phyloP scores from a whole-genome alignment of 2,888 invertebrate genomes.

The Germaria angustata region DNA sequence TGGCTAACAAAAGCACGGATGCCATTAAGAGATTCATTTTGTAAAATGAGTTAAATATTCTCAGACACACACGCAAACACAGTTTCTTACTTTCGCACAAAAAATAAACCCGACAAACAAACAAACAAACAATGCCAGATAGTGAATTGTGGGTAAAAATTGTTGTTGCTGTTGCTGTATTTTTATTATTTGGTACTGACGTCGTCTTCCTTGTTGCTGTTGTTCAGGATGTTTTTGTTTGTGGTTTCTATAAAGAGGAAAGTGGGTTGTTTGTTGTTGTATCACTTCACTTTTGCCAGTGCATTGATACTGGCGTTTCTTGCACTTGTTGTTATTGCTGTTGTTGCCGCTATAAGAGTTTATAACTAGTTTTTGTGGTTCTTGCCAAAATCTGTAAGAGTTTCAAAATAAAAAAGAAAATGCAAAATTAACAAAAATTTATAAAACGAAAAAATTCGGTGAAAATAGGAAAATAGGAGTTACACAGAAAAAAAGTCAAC shows the following conservation, averaged over 20 bases:
- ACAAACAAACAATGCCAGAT: slow-evolving; percentile 44
- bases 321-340: background rate
- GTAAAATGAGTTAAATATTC: slow-evolving; percentile 65
- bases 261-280: slow-evolving; percentile 38
- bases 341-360: slow-evolving; percentile 35
- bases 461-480: slow-evolving; percentile 41
- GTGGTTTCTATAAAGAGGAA: slow-evolving; percentile 41
- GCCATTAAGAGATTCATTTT: slow-evolving; percentile 72
- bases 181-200: slow-evolving; percentile 16
- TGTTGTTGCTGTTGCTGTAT: slow-evolving; percentile 18
- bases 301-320: slow-evolving; percentile 1
- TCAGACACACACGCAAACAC: slow-evolving; percentile 5
- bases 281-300: background rate
- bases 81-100: background rate
- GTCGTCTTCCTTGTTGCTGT: slow-evolving; percentile 17
- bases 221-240: slow-evolving; percentile 55
- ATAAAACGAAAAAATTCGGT: background rate
- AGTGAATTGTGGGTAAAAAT: slow-evolving; percentile 57
- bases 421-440: slow-evolving; percentile 8
- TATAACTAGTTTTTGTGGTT: slow-evolving; percentile 63
- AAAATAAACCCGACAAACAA: background rate
- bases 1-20: slow-evolving; percentile 72
- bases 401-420: slow-evolving; percentile 6
- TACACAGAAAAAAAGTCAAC: slow-evolving; percentile 37
- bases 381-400: slow-evolving; percentile 62